These are phyloP conservation scores for Zosterops pallidus DNA, from an alignment of 2,113 vertebrate species.

Conservation along the genomic window DNA sequence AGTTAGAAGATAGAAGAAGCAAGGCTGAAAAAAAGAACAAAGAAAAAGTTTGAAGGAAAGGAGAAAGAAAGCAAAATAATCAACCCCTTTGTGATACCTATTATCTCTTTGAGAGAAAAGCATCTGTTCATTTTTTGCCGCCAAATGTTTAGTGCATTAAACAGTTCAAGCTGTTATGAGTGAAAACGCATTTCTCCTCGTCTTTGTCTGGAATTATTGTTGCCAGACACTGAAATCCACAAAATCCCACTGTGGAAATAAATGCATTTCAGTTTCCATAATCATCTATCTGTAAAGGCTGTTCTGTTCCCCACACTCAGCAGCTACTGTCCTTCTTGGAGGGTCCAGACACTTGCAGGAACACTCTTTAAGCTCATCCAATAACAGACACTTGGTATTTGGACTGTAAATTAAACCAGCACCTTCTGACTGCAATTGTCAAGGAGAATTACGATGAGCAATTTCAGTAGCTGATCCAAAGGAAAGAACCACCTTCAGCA, in stretches of 20 bases:
- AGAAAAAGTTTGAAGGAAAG: constrained; percentile 41
- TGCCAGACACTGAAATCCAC: background rate
- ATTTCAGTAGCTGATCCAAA: background rate
- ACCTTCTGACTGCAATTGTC: background rate
- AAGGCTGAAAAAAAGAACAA: constrained; percentile 48
- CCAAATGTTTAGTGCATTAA: background rate
- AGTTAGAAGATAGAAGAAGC: constrained; percentile 43
- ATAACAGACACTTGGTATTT: background rate
- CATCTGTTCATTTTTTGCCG: background rate
- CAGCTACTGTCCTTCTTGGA: background rate
- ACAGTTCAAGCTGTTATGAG: background rate
- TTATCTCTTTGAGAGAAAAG: background rate
- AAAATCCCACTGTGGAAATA: background rate
- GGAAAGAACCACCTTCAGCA: background rate
- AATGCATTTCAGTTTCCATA: background rate
- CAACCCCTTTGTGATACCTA: background rate
- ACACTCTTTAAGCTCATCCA: background rate
- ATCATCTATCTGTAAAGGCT: background rate
- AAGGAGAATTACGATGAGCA: background rate
- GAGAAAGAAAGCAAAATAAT: background rate
- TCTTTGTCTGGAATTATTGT: background rate
- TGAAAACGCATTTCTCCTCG: background rate
- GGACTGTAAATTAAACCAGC: background rate
- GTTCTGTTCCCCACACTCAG: background rate
- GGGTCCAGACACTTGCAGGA: background rate